Base-by-base conservation (phyloP, 2,797 vertebrate species). In the Anomalospiza imberbis region DNA sequence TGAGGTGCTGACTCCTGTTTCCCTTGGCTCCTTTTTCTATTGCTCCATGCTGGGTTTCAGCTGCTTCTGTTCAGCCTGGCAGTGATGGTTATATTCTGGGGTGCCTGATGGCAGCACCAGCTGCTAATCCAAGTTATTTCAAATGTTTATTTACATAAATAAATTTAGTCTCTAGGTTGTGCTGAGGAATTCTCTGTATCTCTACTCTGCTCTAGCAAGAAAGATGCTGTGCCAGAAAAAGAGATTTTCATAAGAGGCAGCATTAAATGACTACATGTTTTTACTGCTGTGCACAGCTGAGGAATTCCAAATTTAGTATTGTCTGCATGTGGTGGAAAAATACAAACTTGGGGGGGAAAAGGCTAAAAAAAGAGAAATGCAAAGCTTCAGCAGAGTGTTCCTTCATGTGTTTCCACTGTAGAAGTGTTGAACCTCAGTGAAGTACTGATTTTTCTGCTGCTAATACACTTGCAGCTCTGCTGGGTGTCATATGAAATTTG, bases 281-380 rank as follows among this genome's bases (percentile, higher is more conserved):
- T 75, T 53, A 70, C 57, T 85, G 78, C 86, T 89, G 42, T 54
- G 42, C 53, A 51, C 75, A 83, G 91, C 91, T 94, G 84, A 95
- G 88, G 68, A 95, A 94, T 83, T 94, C 95, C 95, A 96, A 95
- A 95, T 96, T 96, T 96, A 94, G 96, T 93, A 74, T 89, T 93
- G 76, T 80, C 82, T 80, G 78, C 54, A 29, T 67, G 78, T 74
- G 68, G 50, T 72, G 85, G 65, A 88, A 94, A 91, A 85, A 88
- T 62, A 89, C 62, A 62, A 77, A 78, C 57, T 83, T 1, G 12
- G 70, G 29, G 13, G 8, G 32, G 68, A 54, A 85, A 89, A 40
- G 32, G 19, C 57, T 54, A 10, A 73, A 85, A 78, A 82, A 76
- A 88, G 48, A 80, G 34, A 85, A 78, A 83, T 22, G 32, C 40